These are phyloP conservation scores for Acanthoscelides obtectus DNA, from an alignment of 2,888 invertebrate genomes.

Conservation along the genomic window DNA sequence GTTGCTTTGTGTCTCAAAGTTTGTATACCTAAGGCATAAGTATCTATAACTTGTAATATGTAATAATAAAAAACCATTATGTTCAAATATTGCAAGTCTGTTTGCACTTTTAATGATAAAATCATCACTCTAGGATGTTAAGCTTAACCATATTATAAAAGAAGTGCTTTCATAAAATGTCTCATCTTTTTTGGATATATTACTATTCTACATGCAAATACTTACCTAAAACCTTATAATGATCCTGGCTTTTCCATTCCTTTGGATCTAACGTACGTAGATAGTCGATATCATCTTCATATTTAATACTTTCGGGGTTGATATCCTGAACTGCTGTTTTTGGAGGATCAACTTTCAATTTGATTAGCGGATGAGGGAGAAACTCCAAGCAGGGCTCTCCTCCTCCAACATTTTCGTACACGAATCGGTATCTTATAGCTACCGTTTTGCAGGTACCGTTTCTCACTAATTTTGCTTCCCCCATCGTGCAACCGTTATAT, in stretches of 20 bases:
- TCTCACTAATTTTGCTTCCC: slow-evolving; percentile 35
- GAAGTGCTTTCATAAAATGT: too few relatives aligned
- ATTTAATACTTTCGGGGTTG: slow-evolving; percentile 44
- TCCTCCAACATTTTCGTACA: slow-evolving; percentile 34
- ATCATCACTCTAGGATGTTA: too few relatives aligned
- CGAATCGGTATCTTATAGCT: slow-evolving; percentile 42
- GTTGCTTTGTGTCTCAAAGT: slow-evolving; percentile 78
- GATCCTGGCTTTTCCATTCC: slow-evolving; percentile 97
- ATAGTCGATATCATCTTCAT: slow-evolving; percentile 75
- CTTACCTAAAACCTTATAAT: slow-evolving; percentile 88
- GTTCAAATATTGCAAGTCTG: too few relatives aligned
- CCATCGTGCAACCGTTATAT: slow-evolving; percentile 27
- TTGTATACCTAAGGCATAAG: slow-evolving; percentile 86
- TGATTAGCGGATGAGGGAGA: slow-evolving; percentile 38
- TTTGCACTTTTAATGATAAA: too few relatives aligned
- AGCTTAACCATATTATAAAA: too few relatives aligned
- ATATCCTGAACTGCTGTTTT: slow-evolving; percentile 36
- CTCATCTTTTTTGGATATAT: too few relatives aligned
- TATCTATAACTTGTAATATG: too few relatives aligned
- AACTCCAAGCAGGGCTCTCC: slow-evolving; percentile 37
- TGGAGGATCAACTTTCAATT: slow-evolving; percentile 34
- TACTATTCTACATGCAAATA: too few relatives aligned
- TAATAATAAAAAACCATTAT: too few relatives aligned
- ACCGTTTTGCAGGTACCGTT: slow-evolving; percentile 37
- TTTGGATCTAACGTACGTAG: slow-evolving; percentile 88